Conservation (phyloP, 2,797 vertebrate species). For the Alosa sapidissima region DNA sequence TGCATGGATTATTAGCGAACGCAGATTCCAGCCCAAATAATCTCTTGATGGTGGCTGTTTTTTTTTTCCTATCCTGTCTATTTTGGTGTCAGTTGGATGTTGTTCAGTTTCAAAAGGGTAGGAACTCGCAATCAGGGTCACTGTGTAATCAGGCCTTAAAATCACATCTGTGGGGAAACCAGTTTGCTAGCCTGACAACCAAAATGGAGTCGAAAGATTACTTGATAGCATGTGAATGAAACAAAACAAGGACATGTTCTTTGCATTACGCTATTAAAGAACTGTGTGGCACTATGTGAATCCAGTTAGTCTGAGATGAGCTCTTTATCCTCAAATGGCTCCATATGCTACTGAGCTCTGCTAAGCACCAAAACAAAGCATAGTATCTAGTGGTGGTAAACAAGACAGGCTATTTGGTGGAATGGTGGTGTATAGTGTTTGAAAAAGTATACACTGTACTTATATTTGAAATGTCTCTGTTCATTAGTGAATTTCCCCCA, state of each 20-base stretch:
- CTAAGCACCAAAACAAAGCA: background rate
- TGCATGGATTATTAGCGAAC: constrained; percentile 11
- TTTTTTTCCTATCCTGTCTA: background rate
- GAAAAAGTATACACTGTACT: background rate
- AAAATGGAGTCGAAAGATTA: background rate
- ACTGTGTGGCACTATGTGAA: background rate
- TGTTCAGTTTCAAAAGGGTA: background rate
- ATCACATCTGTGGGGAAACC: constrained; percentile 1
- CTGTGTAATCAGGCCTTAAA: background rate
- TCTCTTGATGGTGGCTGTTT: constrained; percentile 4
- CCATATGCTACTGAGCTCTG: background rate
- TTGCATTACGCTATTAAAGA: background rate
- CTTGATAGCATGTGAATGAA: background rate
- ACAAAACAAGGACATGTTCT: background rate
- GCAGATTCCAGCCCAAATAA: constrained; percentile 13
- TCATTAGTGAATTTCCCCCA: background rate
- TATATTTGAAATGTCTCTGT: too few relatives aligned
- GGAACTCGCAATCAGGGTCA: background rate
- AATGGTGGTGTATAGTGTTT: background rate
- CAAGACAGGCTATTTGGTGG: background rate
- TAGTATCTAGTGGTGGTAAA: background rate
- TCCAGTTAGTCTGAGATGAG: background rate
- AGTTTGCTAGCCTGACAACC: background rate
- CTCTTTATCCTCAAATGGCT: background rate
- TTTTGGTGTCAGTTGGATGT: background rate